Conservation (phyloP, 2,888 invertebrate genomes). For the Diaprepes abbreviatus region DNA sequence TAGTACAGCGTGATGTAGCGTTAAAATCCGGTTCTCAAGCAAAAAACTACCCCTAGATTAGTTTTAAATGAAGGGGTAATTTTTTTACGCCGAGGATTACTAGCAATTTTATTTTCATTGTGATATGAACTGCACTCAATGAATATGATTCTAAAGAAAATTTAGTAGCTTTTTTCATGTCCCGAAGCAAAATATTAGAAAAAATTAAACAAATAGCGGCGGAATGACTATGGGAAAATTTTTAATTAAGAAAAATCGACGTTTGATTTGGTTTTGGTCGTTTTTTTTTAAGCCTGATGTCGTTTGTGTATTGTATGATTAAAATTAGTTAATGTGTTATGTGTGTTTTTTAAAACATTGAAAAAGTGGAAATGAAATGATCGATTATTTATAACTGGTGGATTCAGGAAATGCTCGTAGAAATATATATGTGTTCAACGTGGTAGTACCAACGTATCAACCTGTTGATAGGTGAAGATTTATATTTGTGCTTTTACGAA, state of each 20-base stretch:
- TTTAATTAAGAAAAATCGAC: slow-evolving; percentile 23
- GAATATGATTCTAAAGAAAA: slow-evolving; percentile 41
- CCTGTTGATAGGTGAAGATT: no score
- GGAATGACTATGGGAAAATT: slow-evolving; percentile 36
- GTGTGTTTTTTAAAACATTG: no score
- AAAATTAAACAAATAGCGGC: slow-evolving; percentile 29
- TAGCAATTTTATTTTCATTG: slow-evolving; percentile 47
- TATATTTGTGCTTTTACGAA: no score
- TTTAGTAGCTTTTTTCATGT: slow-evolving; percentile 7
- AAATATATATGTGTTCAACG: no score
- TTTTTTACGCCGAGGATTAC: slow-evolving; percentile 46
- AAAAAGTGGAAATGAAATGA: no score
- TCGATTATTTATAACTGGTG: no score
- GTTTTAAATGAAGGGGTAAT: slow-evolving; percentile 51
- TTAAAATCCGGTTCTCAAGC: slow-evolving; percentile 37
- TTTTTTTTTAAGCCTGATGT: neutral
- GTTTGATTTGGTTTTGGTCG: neutral
- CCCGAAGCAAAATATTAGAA: slow-evolving; percentile 21
- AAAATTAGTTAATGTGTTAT: no score
- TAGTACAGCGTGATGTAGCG: slow-evolving; percentile 28
- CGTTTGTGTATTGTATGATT: no score
- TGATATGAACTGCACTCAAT: slow-evolving; percentile 36
- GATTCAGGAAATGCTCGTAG: no score
- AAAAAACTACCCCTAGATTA: slow-evolving; percentile 50
- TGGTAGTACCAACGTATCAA: no score